A percentile compares a stretch with the other conserved stretches of the same genome.
These are phyloP conservation scores for Dione juno DNA, from an alignment of 2,888 invertebrate genomes.

Conservation along the genomic window DNA sequence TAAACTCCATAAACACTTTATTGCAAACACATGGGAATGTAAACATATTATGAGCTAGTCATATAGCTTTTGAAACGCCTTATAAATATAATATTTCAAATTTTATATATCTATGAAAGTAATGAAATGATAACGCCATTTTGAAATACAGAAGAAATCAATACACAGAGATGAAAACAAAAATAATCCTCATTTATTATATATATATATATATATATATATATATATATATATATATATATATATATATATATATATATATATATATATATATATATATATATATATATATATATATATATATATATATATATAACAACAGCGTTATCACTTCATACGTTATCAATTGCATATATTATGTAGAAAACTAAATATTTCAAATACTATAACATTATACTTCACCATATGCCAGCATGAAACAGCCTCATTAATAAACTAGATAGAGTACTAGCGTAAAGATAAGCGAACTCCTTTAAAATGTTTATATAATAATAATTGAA, in stretches of 20 bases:
- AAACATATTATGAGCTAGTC: conserved; percentile 24
- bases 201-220: neutral
- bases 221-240: neutral
- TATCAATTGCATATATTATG: conserved; percentile 1
- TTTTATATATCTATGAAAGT: neutral
- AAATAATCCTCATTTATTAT: neutral
- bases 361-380: neutral
- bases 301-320: neutral
- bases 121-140: neutral
- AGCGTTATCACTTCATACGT: neutral
- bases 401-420: neutral
- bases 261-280: neutral
- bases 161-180: neutral
- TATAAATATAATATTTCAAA: conserved; percentile 8
- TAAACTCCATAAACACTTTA: conserved; percentile 35
- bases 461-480: too few relatives aligned
- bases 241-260: neutral
- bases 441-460: too few relatives aligned
- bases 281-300: neutral
- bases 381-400: neutral
- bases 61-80: conserved; percentile 1
- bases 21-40: conserved; percentile 39
- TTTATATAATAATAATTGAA: neutral
- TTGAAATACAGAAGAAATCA: neutral
- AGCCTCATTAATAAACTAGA: neutral